phyloP scores from a whole-genome alignment of 2,888 invertebrate genomes.

The Lucinisca nassula region DNA sequence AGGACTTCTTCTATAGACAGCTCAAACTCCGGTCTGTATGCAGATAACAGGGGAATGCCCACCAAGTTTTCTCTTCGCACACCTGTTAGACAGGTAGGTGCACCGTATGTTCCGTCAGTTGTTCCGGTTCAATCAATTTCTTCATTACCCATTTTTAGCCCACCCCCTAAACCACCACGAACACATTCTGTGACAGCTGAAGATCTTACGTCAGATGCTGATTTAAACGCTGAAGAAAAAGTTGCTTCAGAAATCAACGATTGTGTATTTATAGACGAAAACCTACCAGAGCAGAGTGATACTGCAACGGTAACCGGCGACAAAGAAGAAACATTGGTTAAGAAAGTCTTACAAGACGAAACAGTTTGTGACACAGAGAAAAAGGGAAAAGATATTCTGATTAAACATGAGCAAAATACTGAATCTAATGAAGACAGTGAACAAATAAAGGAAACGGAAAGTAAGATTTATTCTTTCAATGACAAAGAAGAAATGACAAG shows the following conservation, averaged over 20 bases:
- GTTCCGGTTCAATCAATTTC: conserved; percentile 58
- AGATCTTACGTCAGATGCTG: conserved; percentile 15
- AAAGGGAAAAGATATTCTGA: not conserved
- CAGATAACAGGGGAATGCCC: conserved; percentile 44
- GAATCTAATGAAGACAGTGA: not conserved
- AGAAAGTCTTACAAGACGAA: too few species aligned
- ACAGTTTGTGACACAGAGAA: too few species aligned
- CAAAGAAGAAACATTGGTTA: too few species aligned
- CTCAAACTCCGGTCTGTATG: conserved; percentile 50
- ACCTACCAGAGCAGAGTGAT: not conserved
- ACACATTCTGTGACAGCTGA: conserved; percentile 50
- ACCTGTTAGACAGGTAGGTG: conserved; percentile 52
- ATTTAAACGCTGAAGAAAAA: not conserved
- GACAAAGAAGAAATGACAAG: not conserved
- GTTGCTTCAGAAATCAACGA: not conserved
- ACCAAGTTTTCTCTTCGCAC: conserved; percentile 66
- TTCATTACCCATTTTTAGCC: conserved; percentile 52
- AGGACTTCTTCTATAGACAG: conserved; percentile 36
- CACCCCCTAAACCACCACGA: conserved; percentile 74
- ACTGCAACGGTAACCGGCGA: too few species aligned
- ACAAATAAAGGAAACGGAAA: not conserved
- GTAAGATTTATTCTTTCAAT: not conserved
- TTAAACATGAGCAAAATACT: not conserved
- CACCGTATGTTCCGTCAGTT: conserved; percentile 38
- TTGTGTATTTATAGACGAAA: not conserved